Conservation (phyloP, 2,797 vertebrate genomes). For the Chromobotia macracanthus region DNA sequence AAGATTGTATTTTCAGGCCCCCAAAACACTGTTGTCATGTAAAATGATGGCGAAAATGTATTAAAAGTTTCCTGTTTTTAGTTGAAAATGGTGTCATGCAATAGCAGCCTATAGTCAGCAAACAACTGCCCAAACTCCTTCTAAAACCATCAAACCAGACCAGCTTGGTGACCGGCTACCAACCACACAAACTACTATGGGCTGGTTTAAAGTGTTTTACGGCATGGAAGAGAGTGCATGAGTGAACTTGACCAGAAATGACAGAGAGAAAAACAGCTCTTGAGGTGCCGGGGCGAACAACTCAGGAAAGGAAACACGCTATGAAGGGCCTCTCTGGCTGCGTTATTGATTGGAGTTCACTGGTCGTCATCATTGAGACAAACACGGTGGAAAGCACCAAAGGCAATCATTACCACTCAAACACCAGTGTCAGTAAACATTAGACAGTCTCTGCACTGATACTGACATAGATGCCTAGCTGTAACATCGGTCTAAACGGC, state of each 20-base stretch:
- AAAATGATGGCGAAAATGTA: no score
- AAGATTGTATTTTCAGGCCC: no score
- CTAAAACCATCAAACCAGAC: not conserved
- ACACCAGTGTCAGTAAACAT: conserved; percentile 81
- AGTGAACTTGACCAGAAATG: conserved; percentile 16
- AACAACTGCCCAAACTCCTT: not conserved
- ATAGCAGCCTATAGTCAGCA: no score
- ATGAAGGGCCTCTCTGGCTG: conserved; percentile 67
- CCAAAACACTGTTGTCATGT: no score
- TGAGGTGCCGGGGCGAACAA: conserved; percentile 73
- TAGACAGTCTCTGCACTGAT: conserved; percentile 74
- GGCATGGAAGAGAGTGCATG: not conserved
- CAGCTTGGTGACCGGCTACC: not conserved
- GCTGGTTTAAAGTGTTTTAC: not conserved
- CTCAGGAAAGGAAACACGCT: conserved; percentile 73
- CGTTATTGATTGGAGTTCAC: conserved; percentile 83
- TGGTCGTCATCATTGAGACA: conserved; percentile 75
- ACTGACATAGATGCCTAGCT: conserved; percentile 40
- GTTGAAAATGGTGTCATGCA: no score
- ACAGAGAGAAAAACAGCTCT: conserved; percentile 57
- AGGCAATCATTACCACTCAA: conserved; percentile 84
- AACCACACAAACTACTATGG: not conserved
- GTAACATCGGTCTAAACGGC: conserved; percentile 38
- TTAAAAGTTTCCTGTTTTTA: no score
- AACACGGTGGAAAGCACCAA: conserved; percentile 80